Evolutionary conservation across 2,797 vertebrate species (phyloP), one percentile per base, ranked within the genome.

Genomic region (Paedocypris micromegethes): DNA sequence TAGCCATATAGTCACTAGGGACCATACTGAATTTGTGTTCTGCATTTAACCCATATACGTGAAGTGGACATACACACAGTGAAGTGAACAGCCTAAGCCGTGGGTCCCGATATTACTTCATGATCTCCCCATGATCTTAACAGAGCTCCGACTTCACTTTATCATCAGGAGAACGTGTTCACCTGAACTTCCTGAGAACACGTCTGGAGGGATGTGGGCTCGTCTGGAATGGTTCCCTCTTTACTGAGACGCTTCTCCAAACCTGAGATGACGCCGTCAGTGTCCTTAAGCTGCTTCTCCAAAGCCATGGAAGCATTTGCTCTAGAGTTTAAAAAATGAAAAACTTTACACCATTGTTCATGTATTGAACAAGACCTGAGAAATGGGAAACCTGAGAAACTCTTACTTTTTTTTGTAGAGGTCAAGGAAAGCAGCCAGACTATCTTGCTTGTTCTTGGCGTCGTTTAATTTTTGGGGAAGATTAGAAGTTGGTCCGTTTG

Each of bases 321-420:
- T 83, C 97, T 99, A 73, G 55, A 49, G 60, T 68, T 64, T 48
- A 39, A 68, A 51, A 42, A 3, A 69, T 45, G 23, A 41, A 55
- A 6, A 62, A 41, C 23, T 23, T 7, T 52, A 38, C 38, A 61
- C 6, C 46, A 9, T 60, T 48, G 5, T 23, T 23, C 23, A 23
- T 23, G 23, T 23, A 23, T 23, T 23, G 23, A 23, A 23, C 23
- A 23, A 23, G 23, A 23, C 23, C 23, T 23, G 23, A 23, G 23
- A 23, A 23, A 23, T 23, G 23, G 23, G 1, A 1, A 23, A 23
- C 23, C 23, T 23, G n/a, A n/a, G n/a, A n/a, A 23, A 23, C 23
- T 23, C 23, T 23, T 88, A 98, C 97, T 98, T 98, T 78, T 93
- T 91, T 0, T 76, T 80, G 51, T 91, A 96, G 64, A 97, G 93